Base-by-base conservation (phyloP, 2,888 invertebrate species). In the Trichogramma dendrolimi region DNA sequence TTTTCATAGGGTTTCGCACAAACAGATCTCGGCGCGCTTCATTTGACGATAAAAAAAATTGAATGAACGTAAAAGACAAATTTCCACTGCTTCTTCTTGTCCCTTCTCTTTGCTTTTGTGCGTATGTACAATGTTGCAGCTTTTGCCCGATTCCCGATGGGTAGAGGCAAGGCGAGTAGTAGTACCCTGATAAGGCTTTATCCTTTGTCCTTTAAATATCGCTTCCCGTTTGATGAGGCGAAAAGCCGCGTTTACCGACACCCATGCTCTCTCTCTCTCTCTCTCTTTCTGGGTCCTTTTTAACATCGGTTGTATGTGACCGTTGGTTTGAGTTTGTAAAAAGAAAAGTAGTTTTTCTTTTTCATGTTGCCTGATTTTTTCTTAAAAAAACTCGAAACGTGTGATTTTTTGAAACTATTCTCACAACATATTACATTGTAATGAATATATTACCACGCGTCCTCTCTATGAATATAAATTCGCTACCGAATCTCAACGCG, bases 161-260 rank as follows among this genome's bases (percentile, higher is more conserved):
- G 46, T 38, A 58, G n/a, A 11, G 11, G 48, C 11, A 27, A 6
- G 14, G 11, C 54, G 53, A 58, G 41, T 41, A 58, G n/a, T n/a
- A 62, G 58, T 62, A 55, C 50, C 38, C 51, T 54, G 64, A 64
- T 64, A 64, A 57, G 61, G 64, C 61, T 61, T 61, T 46, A 56
- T 59, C 59, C 59, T 53, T 64, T 64, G 64, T 64, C 64, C 64
- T 64, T 59, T 64, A 61, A 64, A 64, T 64, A 61, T 64, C 61
- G 57, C 55, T 58, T 58, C 51, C 27, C 61, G 64, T 64, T 64
- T 61, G 64, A 64, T 60, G 61, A 64, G 59, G 59, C 59, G 61
- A 63, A 27, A 27, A 27, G 3, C 27, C 2, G 27, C 27, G 27
- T 27, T 27, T 27, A 27, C 2, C 27, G 27, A 27, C 48, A 48